Conservation (phyloP, 2,888 invertebrate species). For the Macropis europaea region DNA sequence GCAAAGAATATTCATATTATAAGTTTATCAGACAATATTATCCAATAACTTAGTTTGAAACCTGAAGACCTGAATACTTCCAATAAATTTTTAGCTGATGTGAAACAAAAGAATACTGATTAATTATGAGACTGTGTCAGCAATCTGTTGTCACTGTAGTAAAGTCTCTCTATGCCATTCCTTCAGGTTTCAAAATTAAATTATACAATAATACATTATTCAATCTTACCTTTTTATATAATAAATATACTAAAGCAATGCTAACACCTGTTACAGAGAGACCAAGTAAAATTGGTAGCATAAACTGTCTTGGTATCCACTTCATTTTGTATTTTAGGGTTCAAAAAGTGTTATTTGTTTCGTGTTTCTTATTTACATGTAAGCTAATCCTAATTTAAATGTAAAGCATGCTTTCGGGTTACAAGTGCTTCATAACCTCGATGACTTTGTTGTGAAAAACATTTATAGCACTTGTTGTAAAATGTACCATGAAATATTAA, state of each 20-base stretch:
- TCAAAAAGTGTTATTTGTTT: background rate
- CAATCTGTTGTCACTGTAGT: too few species aligned
- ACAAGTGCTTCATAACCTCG: slow-evolving; percentile 36
- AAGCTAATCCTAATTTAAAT: background rate
- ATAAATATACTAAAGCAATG: slow-evolving; percentile 85
- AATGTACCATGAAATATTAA: background rate
- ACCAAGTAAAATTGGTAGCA: slow-evolving; percentile 84
- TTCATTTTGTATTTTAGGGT: slow-evolving; percentile 58
- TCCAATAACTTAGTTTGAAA: too few species aligned
- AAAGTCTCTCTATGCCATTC: too few species aligned
- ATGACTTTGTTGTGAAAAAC: background rate
- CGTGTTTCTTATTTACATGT: background rate
- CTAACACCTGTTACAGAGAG: slow-evolving; percentile 86
- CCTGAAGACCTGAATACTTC: too few species aligned
- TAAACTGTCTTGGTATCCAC: slow-evolving; percentile 60
- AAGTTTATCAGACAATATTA: too few species aligned
- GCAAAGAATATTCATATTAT: too few species aligned
- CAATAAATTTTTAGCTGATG: too few species aligned
- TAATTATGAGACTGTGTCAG: too few species aligned
- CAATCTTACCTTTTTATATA: slow-evolving; percentile 83
- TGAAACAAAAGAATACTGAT: too few species aligned
- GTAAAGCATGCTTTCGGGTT: background rate
- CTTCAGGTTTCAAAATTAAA: too few species aligned
- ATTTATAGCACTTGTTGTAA: background rate
- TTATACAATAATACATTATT: background rate